phyloP scores from a whole-genome alignment of 2,888 invertebrate species.

The Drosophila birchii region DNA sequence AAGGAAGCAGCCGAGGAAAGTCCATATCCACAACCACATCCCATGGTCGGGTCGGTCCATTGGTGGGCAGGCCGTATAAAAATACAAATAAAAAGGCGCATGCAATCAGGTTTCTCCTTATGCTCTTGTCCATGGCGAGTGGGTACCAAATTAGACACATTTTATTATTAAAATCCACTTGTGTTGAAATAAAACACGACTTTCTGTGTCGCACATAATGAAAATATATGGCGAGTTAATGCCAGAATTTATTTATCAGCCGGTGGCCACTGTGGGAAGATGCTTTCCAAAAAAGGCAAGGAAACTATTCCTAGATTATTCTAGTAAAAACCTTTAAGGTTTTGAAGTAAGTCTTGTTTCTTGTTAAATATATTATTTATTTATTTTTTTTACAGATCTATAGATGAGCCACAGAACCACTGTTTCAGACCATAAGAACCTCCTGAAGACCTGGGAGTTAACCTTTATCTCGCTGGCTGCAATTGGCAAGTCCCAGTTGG shows the following conservation, averaged over 20 bases:
- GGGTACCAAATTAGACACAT: constrained; percentile 83
- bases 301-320: background rate
- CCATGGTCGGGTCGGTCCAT: constrained; percentile 22
- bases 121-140: constrained; percentile 50
- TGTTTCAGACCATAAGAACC: background rate
- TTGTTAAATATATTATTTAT: background rate
- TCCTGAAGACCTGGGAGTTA: background rate
- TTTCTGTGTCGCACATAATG: constrained; percentile 85
- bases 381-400: background rate
- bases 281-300: background rate
- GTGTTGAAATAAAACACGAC: constrained; percentile 85
- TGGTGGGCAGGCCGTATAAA: constrained; percentile 53
- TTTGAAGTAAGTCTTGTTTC: background rate
- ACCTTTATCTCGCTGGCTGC: constrained; percentile 11
- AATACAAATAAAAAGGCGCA: constrained; percentile 46
- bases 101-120: constrained; percentile 70
- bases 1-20: constrained; percentile 39
- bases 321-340: no score
- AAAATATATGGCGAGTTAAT: constrained; percentile 85
- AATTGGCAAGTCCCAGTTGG: constrained; percentile 28
- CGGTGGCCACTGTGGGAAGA: constrained; percentile 22
- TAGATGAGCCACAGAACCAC: background rate
- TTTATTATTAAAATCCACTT: constrained; percentile 84
- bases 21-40: constrained; percentile 26
- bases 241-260: constrained; percentile 84